Base-by-base conservation (phyloP, 2,888 invertebrate genomes). In the Conistra vaccinii region DNA sequence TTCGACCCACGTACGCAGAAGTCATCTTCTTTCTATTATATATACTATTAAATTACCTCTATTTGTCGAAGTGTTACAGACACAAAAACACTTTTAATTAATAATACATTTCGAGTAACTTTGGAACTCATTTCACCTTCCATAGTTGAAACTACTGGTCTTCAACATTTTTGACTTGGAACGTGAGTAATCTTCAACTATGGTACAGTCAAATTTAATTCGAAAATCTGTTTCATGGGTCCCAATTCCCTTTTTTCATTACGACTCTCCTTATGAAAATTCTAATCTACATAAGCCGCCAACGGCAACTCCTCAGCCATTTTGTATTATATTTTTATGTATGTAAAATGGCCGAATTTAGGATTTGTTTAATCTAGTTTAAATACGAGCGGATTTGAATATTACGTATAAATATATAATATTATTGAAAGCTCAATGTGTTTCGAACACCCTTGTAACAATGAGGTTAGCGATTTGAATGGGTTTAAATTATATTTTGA, bases 371-470 rank as follows among this genome's bases (percentile, higher is more conserved):
- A 85, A 61, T 77, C 81, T 88, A 87, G 63, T 78, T 73, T 85
- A 80, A 79, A 85, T 87, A 87, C 82, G 78, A 87, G 88, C 87
- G 66, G 87, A 81, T 87, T 87, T 88, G 86, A 81, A 87, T 87
- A 90, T 87, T 89, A 90, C 89, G 90, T 92, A 91, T 90, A 93
- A 91, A 93, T 92, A 92, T 93, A 92, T 90, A 91, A 90, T 85
- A 83, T 91, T 91, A 91, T 93, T 91, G 92, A 93, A 96, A 96
- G 95, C 95, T 96, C 95, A 94, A 94, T 91, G 93, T 94, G 92
- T 95, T 94, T 90, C 93, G 91, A 92, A 95, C 93, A 95, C 95
- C 91, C 94, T 95, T 95, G 91, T 94, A 78, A 90, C 86, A 81
- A 89, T 92, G 94, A 94, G 94, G 94, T 93, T 92, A 87, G 88